phyloP scores from a whole-genome alignment of 2,888 invertebrate species.

The Campopleginae sp. region DNA sequence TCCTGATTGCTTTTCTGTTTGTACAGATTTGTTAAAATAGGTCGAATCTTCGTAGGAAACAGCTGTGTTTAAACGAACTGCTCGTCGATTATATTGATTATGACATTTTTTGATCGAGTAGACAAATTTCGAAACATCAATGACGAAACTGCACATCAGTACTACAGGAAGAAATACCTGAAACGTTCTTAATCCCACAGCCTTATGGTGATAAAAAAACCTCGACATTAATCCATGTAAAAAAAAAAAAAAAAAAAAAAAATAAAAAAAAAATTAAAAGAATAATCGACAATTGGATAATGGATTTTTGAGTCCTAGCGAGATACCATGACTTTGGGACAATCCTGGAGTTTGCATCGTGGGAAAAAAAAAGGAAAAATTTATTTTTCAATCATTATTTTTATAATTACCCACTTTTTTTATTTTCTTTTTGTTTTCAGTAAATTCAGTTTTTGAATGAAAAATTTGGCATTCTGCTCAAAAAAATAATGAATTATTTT shows the following conservation, averaged over 20 bases:
- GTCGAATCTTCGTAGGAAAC: not conserved
- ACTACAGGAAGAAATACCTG: not conserved
- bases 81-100: not conserved
- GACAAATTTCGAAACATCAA: not conserved
- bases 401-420: too few relatives aligned
- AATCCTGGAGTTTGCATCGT: too few relatives aligned
- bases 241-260: not conserved
- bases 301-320: too few relatives aligned
- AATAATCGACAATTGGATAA: too few relatives aligned
- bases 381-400: too few relatives aligned
- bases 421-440: too few relatives aligned
- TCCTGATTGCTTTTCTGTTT: conserved; percentile 2
- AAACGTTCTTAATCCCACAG: not conserved
- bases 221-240: too few relatives aligned
- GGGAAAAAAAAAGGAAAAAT: too few relatives aligned
- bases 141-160: not conserved
- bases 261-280: not conserved
- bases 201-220: not conserved
- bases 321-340: too few relatives aligned
- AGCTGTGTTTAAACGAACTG: not conserved
- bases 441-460: too few relatives aligned
- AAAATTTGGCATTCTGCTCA: too few relatives aligned
- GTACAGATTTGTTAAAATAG: conserved; percentile 23
- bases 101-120: not conserved
- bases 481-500: too few relatives aligned